phyloP scores from a whole-genome alignment of 2,888 invertebrate species.

The Nemotelus nigrinus region DNA sequence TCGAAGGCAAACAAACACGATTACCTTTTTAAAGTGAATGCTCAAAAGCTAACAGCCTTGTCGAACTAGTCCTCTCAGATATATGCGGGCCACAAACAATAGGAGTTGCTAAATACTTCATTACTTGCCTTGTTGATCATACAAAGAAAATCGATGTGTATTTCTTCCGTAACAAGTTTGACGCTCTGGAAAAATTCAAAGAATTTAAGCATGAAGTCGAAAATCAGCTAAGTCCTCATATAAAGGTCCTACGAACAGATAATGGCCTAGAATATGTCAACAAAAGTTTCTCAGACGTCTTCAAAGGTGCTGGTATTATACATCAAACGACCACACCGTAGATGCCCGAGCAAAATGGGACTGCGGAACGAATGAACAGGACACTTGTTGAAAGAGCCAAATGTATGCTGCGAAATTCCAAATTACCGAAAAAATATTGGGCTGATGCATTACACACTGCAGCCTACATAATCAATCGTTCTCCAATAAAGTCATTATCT shows the following conservation, averaged over 20 bases:
- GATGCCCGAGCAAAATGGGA: conserved; percentile 53
- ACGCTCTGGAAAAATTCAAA: conserved; percentile 51
- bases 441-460: conserved; percentile 48
- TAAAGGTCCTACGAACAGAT: conserved; percentile 51
- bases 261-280: conserved; percentile 51
- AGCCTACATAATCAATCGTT: conserved; percentile 50
- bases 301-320: conserved; percentile 50
- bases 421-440: conserved; percentile 49
- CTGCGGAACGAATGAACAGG: conserved; percentile 52
- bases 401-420: conserved; percentile 52
- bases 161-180: conserved; percentile 50
- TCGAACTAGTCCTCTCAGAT: conserved; percentile 59
- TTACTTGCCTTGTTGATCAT: conserved; percentile 51
- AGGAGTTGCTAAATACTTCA: conserved; percentile 58
- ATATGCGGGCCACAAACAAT: conserved; percentile 59
- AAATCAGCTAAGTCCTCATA: conserved; percentile 51
- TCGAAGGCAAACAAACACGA: conserved; percentile 54
- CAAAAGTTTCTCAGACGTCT: conserved; percentile 47
- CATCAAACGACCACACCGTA: conserved; percentile 52
- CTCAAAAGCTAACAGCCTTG: conserved; percentile 50
- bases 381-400: conserved; percentile 52
- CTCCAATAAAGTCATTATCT: conserved; percentile 27
- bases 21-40: conserved; percentile 50
- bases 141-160: no score
- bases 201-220: conserved; percentile 51